These are phyloP conservation scores for Brachyistius frenatus DNA, from an alignment of 2,113 vertebrate genomes.

Conservation along the genomic window DNA sequence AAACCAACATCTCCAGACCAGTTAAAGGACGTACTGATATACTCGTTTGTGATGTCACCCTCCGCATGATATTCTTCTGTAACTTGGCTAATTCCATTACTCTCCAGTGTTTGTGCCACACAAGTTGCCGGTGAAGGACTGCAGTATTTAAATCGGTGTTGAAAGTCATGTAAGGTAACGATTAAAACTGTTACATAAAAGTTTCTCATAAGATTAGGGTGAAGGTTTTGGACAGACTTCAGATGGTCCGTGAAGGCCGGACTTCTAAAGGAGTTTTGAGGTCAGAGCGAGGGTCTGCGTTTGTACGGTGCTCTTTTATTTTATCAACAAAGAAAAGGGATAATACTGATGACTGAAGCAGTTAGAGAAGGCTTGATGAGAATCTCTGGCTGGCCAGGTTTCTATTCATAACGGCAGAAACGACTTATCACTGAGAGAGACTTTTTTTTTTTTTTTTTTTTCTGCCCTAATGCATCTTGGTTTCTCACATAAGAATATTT, in stretches of 20 bases:
- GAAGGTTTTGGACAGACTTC: background rate
- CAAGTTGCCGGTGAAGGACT: background rate
- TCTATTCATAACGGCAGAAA: conserved; percentile 56
- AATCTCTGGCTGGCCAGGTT: conserved; percentile 85
- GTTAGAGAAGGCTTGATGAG: conserved; percentile 51
- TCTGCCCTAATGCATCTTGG: conserved; percentile 37
- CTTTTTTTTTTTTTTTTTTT: conserved; percentile 5
- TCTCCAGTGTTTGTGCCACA: conserved; percentile 34
- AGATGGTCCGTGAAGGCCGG: conserved; percentile 24
- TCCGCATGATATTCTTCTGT: conserved; percentile 29
- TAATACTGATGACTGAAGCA: conserved; percentile 37
- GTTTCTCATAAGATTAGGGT: conserved; percentile 3
- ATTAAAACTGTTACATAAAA: conserved; percentile 35
- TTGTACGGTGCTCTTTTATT: conserved; percentile 15
- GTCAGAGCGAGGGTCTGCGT: conserved; percentile 21
- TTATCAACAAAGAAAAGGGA: conserved; percentile 38
- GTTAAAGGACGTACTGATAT: background rate
- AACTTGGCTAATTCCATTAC: conserved; percentile 62
- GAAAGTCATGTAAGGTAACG: background rate
- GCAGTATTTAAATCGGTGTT: conserved; percentile 70
- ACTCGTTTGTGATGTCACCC: background rate
- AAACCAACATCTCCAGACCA: background rate
- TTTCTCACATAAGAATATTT: conserved; percentile 73
- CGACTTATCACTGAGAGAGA: conserved; percentile 31
- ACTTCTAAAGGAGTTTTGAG: conserved; percentile 43